Evolutionary conservation across 2,888 invertebrate species (phyloP).

Genomic region (Amphipyra berbera): DNA sequence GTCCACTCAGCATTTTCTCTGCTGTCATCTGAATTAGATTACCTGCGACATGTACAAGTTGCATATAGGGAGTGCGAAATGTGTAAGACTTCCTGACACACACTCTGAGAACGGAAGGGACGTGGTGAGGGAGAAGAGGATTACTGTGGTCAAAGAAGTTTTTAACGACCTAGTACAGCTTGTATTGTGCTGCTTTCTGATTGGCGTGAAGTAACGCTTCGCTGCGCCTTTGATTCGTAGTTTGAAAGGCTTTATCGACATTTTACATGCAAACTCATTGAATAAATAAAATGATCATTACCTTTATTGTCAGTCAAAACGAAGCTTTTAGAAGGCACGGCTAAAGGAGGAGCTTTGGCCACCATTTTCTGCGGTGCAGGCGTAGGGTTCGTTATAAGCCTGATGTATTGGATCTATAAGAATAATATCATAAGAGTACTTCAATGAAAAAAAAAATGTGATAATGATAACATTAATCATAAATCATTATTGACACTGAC

Average conservation of each 20-base stretch:
- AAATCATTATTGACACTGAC: background rate
- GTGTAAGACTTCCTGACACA: background rate
- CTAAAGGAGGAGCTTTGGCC: constrained; percentile 43
- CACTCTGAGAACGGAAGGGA: too few species aligned
- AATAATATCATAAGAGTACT: background rate
- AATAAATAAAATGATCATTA: constrained; percentile 41
- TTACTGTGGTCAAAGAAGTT: too few species aligned
- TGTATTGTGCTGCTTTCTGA: too few species aligned
- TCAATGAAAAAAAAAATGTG: background rate
- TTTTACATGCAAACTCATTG: background rate
- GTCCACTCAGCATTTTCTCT: constrained; percentile 68
- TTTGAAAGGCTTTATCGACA: background rate
- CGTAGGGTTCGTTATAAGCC: constrained; percentile 90
- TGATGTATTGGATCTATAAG: constrained; percentile 92
- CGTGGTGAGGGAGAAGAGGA: too few species aligned
- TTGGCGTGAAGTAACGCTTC: too few species aligned
- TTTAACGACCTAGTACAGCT: too few species aligned
- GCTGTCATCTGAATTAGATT: constrained; percentile 77
- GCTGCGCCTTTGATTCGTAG: too few species aligned
- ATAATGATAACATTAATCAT: background rate
- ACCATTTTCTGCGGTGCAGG: constrained; percentile 54
- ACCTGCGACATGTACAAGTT: constrained; percentile 66
- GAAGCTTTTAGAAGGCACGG: constrained; percentile 71
- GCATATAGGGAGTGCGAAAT: background rate
- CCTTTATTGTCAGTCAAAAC: constrained; percentile 80